A percentile compares a stretch with the other conserved stretches of the same genome.
Evolutionary conservation across 2,797 vertebrate species (phyloP).

Genomic region (Poeciliopsis gracilis): DNA sequence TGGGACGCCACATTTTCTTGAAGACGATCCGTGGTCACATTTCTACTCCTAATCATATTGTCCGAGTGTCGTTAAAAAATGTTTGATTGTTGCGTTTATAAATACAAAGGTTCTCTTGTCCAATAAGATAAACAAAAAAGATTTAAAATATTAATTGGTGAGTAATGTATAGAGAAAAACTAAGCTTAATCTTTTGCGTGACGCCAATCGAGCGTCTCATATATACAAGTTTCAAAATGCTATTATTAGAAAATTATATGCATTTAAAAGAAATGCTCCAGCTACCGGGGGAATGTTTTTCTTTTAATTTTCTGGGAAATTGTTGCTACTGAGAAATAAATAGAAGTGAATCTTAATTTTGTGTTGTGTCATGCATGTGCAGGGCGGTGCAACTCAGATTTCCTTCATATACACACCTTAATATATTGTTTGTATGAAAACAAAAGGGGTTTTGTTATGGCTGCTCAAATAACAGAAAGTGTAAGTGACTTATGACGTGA

Average conservation of each 20-base stretch:
- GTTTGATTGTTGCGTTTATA: background rate
- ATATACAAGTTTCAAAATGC: background rate
- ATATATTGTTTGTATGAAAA: background rate
- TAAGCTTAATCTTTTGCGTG: background rate
- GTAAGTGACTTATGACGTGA: slow-evolving; percentile 5
- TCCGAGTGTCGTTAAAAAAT: background rate
- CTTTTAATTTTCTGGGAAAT: background rate
- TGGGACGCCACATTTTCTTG: background rate
- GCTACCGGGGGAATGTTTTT: background rate
- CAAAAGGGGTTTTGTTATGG: background rate
- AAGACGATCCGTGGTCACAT: background rate
- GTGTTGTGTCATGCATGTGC: background rate
- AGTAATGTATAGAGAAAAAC: background rate
- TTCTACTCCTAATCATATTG: background rate
- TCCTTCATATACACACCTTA: background rate
- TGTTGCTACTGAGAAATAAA: background rate
- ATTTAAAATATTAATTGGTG: background rate
- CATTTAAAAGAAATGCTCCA: background rate
- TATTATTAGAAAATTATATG: background rate
- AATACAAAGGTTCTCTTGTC: background rate
- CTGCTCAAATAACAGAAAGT: background rate
- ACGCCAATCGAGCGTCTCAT: background rate
- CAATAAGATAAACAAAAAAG: background rate
- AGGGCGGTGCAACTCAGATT: background rate
- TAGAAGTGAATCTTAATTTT: background rate